These are phyloP conservation scores for Sepioteuthis lessoniana DNA, from an alignment of 2,888 invertebrate genomes.

Conservation along the genomic window DNA sequence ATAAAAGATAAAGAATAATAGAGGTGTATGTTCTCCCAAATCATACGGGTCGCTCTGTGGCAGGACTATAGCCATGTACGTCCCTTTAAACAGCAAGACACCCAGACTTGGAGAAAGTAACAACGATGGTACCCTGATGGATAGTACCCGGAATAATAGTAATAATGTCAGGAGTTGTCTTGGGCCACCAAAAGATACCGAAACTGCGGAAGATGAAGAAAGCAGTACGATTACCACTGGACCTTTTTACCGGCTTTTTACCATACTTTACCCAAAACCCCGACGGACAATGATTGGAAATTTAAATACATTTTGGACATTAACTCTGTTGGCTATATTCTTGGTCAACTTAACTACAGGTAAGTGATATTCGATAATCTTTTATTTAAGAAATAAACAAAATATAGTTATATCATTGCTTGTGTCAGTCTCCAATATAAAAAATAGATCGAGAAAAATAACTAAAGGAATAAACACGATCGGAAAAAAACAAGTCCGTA, in stretches of 20 bases:
- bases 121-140: slow-evolving; percentile 21
- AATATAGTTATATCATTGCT: neutral
- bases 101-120: neutral
- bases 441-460: neutral
- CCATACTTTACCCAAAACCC: neutral
- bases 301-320: slow-evolving; percentile 33
- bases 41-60: neutral
- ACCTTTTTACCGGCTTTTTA: neutral
- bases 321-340: neutral
- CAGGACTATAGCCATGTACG: neutral
- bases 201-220: neutral
- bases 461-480: neutral
- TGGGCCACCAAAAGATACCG: neutral
- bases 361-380: neutral
- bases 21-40: slow-evolving; percentile 33
- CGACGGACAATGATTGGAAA: neutral
- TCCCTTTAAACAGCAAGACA: neutral
- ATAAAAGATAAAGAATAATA: neutral
- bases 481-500: neutral
- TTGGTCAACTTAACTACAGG: neutral
- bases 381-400: neutral
- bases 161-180: neutral
- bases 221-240: neutral
- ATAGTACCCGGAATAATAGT: neutral
- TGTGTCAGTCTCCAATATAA: neutral